These are phyloP conservation scores for Leptinotarsa rubiginosa DNA, from an alignment of 2,888 invertebrate species.

Conservation along the genomic window DNA sequence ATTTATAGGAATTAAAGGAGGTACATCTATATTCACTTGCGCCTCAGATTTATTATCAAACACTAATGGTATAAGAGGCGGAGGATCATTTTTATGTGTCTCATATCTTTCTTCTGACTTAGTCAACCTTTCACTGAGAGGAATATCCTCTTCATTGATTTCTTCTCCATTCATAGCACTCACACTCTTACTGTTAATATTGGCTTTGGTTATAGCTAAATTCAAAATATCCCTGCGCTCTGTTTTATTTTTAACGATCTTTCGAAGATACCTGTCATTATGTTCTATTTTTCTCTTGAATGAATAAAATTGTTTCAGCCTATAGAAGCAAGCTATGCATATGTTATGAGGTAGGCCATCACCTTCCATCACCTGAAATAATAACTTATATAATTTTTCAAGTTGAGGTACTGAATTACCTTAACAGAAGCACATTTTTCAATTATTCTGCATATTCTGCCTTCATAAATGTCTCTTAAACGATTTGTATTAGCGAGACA, in stretches of 20 bases:
- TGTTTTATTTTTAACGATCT: conserved; percentile 49
- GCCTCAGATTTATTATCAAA: conserved; percentile 32
- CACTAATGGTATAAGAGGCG: conserved; percentile 60
- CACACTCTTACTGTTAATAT: conserved; percentile 50
- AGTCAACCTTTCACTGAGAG: conserved; percentile 43
- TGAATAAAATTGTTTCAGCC: conserved; percentile 63
- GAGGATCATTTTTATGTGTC: conserved; percentile 52
- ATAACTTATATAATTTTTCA: neutral
- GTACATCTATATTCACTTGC: conserved; percentile 52
- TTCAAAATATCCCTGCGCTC: conserved; percentile 56
- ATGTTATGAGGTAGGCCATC: conserved; percentile 64
- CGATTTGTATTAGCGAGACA: conserved; percentile 58
- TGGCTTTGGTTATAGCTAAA: conserved; percentile 56
- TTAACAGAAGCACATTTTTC: conserved; percentile 58
- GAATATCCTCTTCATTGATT: conserved; percentile 49
- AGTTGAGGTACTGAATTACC: conserved; percentile 48
- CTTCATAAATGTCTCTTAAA: conserved; percentile 56
- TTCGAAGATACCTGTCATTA: conserved; percentile 60
- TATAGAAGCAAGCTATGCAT: conserved; percentile 64
- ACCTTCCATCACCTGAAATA: conserved; percentile 59
- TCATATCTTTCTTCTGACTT: neutral
- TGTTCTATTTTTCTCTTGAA: conserved; percentile 64
- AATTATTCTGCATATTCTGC: conserved; percentile 61
- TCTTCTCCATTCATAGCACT: conserved; percentile 38
- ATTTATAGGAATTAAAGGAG: conserved; percentile 62